Evolutionary conservation across 2,888 invertebrate species (phyloP).

Genomic region (Lumbricus terrestris): DNA sequence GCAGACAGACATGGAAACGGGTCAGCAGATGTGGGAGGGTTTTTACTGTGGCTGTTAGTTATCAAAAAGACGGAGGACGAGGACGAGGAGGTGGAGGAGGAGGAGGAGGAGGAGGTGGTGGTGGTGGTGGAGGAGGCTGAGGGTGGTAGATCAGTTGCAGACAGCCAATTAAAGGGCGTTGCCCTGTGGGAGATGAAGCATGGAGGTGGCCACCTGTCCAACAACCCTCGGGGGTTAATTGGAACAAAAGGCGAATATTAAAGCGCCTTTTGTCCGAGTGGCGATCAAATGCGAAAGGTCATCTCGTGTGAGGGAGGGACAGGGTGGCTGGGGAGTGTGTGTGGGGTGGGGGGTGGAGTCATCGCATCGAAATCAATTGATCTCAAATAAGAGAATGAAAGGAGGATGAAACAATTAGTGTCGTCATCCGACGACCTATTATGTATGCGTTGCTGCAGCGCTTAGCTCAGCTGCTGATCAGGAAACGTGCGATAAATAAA

Average conservation of each 20-base stretch:
- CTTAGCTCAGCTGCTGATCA: background rate
- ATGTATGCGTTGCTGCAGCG: background rate
- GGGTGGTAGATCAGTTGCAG: background rate
- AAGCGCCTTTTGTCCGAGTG: background rate
- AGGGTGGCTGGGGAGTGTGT: background rate
- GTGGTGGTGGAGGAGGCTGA: no score
- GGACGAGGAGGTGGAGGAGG: no score
- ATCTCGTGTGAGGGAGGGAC: background rate
- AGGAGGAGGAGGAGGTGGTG: no score
- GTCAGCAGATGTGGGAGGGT: background rate
- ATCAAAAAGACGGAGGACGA: no score
- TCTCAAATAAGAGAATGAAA: background rate
- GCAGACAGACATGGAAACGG: background rate
- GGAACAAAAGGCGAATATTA: background rate
- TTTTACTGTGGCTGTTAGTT: background rate
- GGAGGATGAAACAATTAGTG: background rate
- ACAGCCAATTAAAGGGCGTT: slow-evolving; percentile 12
- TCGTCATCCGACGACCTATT: slow-evolving; percentile 3
- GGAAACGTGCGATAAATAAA: background rate
- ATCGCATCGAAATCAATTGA: slow-evolving; percentile 3
- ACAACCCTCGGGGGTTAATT: slow-evolving; percentile 10
- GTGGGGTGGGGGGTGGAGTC: background rate
- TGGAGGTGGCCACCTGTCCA: background rate
- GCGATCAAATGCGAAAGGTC: slow-evolving; percentile 5
- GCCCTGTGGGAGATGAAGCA: background rate